Conservation (phyloP, 2,113 vertebrate genomes). For the Amblyornis subalaris region DNA sequence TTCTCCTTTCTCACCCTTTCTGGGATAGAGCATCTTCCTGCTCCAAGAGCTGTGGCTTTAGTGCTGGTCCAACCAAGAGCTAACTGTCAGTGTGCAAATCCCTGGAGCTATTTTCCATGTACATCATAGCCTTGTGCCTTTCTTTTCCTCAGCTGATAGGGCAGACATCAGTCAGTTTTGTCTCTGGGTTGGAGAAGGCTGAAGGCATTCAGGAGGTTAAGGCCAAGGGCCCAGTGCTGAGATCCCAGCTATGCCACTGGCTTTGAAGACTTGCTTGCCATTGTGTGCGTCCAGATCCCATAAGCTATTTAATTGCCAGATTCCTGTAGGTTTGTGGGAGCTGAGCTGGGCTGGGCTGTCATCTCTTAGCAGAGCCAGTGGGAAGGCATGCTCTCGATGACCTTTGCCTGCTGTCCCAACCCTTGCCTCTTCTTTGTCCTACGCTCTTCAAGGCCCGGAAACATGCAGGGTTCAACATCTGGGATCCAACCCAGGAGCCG, state of each 20-base stretch:
- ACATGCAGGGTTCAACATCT: accelerated
- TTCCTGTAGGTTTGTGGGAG: background rate
- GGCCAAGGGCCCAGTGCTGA: background rate
- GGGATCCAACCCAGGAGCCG: background rate
- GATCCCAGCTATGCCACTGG: background rate
- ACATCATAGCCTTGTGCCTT: background rate
- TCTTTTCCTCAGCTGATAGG: background rate
- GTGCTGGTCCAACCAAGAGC: background rate
- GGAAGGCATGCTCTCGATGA: background rate
- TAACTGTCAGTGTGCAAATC: accelerated
- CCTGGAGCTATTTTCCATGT: background rate
- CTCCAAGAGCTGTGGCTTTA: background rate
- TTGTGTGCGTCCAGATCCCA: background rate
- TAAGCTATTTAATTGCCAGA: background rate
- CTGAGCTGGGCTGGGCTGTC: background rate
- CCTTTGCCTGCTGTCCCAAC: background rate
- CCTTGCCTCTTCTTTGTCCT: background rate
- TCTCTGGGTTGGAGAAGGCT: background rate
- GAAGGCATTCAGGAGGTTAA: background rate
- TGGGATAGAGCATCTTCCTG: background rate
- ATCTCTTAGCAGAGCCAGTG: background rate
- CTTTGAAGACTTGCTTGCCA: background rate
- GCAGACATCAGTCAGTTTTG: background rate
- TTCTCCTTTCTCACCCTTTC: background rate
- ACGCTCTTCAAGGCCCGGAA: background rate